Percentiles rank a stretch among this genome's conserved stretches.
Conservation (phyloP, 2,888 invertebrate species). For the Agrotis ipsilon region DNA sequence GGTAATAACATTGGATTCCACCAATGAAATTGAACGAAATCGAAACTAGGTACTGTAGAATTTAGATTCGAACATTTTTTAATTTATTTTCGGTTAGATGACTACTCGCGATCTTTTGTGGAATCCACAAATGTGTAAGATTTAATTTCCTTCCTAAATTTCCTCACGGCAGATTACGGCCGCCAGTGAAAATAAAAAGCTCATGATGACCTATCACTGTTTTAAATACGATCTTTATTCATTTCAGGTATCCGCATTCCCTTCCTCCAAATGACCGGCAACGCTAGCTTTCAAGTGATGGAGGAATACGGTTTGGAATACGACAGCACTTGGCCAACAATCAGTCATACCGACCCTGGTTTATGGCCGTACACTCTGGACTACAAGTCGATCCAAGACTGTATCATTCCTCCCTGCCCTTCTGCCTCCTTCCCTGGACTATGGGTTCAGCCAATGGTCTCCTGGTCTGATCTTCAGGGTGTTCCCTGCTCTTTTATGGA, state of each 20-base stretch:
- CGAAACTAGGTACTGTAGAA: neutral
- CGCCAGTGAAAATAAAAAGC: no score
- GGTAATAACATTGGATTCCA: neutral
- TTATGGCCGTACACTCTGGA: conserved; percentile 94
- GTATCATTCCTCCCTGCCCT: conserved; percentile 91
- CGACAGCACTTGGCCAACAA: conserved; percentile 92
- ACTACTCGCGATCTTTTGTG: no score
- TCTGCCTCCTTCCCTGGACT: conserved; percentile 90
- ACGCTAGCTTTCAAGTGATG: conserved; percentile 91
- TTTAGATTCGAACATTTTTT: no score
- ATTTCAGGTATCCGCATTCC: conserved; percentile 88
- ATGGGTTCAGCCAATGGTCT: conserved; percentile 93
- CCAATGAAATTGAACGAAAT: neutral
- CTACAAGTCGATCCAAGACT: conserved; percentile 90
- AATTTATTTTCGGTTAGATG: no score
- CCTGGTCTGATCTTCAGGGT: conserved; percentile 86
- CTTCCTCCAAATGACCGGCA: conserved; percentile 90
- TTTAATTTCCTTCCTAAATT: no score
- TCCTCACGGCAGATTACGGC: no score
- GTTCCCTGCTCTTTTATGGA: conserved; percentile 92
- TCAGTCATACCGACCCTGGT: conserved; percentile 79
- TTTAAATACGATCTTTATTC: neutral
- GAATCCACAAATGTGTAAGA: no score
- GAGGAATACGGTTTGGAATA: conserved; percentile 87
- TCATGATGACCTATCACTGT: neutral